phyloP scores from a whole-genome alignment of 1,140 invertebrate genomes.

The Drosophila subpulchrella region DNA sequence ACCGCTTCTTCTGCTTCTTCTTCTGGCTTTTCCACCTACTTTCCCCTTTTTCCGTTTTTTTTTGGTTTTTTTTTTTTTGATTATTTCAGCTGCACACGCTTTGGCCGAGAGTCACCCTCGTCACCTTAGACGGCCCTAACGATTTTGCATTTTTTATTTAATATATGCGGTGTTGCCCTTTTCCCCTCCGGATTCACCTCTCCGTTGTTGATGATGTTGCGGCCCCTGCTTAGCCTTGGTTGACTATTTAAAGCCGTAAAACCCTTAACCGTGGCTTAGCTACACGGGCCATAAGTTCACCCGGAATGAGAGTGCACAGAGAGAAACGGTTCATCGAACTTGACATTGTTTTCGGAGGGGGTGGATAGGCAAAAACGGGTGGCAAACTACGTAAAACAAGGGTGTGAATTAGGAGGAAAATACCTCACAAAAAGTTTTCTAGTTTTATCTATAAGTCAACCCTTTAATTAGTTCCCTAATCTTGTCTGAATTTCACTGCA shows the following conservation, averaged over 20 bases:
- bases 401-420: not conserved
- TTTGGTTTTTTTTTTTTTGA: constrained; percentile 48
- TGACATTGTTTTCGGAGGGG: constrained; percentile 18
- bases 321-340: constrained; percentile 36
- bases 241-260: constrained; percentile 65
- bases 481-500: not conserved
- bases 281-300: constrained; percentile 52
- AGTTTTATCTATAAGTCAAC: not conserved
- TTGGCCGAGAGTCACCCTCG: constrained; percentile 27
- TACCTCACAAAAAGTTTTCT: too few relatives aligned
- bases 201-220: constrained; percentile 31
- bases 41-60: constrained; percentile 28
- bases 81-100: constrained; percentile 67
- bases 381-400: not conserved
- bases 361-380: not conserved
- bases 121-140: constrained; percentile 41
- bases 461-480: not conserved
- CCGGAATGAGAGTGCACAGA: constrained; percentile 48
- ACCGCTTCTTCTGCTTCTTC: constrained; percentile 20
- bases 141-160: constrained; percentile 70
- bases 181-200: not conserved
- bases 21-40: constrained; percentile 56
- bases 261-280: constrained; percentile 65
- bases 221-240: constrained; percentile 48
- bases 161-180: constrained; percentile 56